Conservation (phyloP, 2,888 invertebrate species). For the Campaea margaritaria region DNA sequence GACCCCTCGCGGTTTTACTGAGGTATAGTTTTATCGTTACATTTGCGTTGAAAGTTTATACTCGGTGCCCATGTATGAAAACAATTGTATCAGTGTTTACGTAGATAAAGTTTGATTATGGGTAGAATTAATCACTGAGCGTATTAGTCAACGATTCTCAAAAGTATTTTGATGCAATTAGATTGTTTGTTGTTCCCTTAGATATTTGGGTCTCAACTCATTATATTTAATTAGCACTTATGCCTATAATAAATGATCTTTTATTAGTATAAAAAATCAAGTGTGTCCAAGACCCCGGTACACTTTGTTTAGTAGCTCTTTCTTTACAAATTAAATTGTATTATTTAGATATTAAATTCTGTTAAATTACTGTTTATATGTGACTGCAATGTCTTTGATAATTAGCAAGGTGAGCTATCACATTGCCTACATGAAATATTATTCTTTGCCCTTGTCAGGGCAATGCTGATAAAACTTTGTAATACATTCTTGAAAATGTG, state of each 20-base stretch:
- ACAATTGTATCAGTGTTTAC: conserved; percentile 75
- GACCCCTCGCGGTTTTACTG: conserved; percentile 71
- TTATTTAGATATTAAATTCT: not conserved
- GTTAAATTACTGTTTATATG: not conserved
- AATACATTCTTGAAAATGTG: too few relatives aligned
- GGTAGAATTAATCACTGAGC: conserved; percentile 17
- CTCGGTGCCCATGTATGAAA: conserved; percentile 58
- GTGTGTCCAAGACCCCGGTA: too few relatives aligned
- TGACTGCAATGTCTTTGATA: not conserved
- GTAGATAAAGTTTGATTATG: conserved; percentile 53
- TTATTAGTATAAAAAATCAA: too few relatives aligned
- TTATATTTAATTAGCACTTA: too few relatives aligned
- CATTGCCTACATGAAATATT: conserved; percentile 1
- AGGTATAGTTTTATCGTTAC: conserved; percentile 66
- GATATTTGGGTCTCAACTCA: too few relatives aligned
- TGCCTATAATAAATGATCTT: too few relatives aligned
- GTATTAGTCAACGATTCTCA: conserved; percentile 13
- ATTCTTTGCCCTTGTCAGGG: not conserved
- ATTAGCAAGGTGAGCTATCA: not conserved
- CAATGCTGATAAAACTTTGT: too few relatives aligned
- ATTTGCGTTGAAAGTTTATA: conserved; percentile 48
- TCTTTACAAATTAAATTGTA: too few relatives aligned
- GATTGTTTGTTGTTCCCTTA: not conserved
- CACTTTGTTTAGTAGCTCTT: too few relatives aligned
- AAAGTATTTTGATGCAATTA: conserved; percentile 2